Evolutionary conservation across 2,113 vertebrate species (phyloP).

Genomic region (Mobula birostris): DNA sequence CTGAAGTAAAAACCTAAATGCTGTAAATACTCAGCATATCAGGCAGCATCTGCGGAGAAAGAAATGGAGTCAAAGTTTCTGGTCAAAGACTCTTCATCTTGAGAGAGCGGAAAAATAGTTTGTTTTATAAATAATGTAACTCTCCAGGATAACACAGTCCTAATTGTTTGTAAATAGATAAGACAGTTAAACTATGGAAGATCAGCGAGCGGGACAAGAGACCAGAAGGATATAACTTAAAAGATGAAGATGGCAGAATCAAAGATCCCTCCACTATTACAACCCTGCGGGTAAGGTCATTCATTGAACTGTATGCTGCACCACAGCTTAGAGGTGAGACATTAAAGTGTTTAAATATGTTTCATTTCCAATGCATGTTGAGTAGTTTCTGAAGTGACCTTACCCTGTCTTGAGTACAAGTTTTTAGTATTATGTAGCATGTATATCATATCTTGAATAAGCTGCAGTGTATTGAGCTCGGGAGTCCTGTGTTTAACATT

Average conservation of each 20-base stretch:
- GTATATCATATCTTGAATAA: background rate
- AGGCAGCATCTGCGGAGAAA: too few species aligned
- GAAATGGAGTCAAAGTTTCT: too few species aligned
- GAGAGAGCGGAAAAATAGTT: too few species aligned
- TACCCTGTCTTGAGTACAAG: background rate
- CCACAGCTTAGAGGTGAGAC: background rate
- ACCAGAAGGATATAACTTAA: constrained; percentile 94
- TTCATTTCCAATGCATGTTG: background rate
- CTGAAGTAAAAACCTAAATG: too few species aligned
- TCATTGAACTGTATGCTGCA: fast-evolving
- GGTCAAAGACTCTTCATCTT: too few species aligned
- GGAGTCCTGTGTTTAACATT: too few species aligned
- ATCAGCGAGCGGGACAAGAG: constrained; percentile 97
- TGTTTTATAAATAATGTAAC: background rate
- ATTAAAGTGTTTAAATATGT: too few species aligned
- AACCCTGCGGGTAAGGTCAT: constrained; percentile 71
- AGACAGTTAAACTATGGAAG: constrained; percentile 98
- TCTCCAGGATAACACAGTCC: background rate
- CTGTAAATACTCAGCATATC: too few species aligned
- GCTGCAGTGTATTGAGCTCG: too few species aligned
- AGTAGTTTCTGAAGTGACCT: background rate
- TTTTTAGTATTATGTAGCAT: too few species aligned
- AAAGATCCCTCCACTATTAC: constrained; percentile 93
- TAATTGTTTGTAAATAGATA: constrained; percentile 61
- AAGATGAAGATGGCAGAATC: constrained; percentile 90